Percentiles rank a stretch among this genome's conserved stretches.
Evolutionary conservation across 1,140 invertebrate species (phyloP).

Genomic region (Oreohelix idahoensis): DNA sequence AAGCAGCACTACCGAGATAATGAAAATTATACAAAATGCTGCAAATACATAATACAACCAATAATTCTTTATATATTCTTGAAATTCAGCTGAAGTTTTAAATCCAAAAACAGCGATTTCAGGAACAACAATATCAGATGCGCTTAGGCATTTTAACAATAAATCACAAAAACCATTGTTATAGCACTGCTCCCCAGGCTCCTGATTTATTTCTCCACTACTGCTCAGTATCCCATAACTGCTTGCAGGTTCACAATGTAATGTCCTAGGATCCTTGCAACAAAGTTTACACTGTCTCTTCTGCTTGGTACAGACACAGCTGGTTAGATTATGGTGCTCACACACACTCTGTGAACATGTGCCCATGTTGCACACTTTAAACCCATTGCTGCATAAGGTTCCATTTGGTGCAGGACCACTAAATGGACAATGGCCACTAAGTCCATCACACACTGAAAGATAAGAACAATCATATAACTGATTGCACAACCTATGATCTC

Average conservation of each 20-base stretch:
- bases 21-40: not conserved
- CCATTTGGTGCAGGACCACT: constrained; percentile 39
- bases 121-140: not conserved
- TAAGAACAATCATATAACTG: constrained; percentile 45
- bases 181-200: not conserved
- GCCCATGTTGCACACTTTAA: constrained; percentile 49
- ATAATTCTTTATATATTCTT: constrained; percentile 11
- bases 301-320: constrained; percentile 49
- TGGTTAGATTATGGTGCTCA: constrained; percentile 33
- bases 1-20: not conserved
- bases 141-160: not conserved
- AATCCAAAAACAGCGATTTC: not conserved
- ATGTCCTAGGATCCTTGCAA: constrained; percentile 19
- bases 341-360: constrained; percentile 52
- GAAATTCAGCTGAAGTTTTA: not conserved
- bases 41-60: constrained; percentile 28
- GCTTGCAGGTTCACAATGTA: not conserved
- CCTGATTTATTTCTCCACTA: not conserved
- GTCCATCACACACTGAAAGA: constrained; percentile 51
- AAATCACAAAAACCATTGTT: not conserved
- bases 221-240: not conserved
- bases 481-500: constrained; percentile 44
- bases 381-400: constrained; percentile 48
- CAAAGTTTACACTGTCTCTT: constrained; percentile 46
- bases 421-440: constrained; percentile 47